These are phyloP conservation scores for Pseudoips prasinana DNA, from an alignment of 2,888 invertebrate genomes.

Conservation along the genomic window DNA sequence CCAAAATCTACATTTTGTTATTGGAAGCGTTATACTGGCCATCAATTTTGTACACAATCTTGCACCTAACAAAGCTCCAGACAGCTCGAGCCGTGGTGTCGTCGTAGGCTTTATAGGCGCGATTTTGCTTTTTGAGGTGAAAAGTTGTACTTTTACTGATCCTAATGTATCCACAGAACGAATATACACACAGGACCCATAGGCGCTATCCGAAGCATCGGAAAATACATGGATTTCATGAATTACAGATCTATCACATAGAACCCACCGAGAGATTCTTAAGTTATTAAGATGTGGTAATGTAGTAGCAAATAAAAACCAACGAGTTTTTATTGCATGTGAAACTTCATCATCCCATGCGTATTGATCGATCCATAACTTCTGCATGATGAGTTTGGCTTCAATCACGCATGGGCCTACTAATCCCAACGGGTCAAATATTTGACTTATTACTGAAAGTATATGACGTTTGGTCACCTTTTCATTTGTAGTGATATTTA, in stretches of 20 bases:
- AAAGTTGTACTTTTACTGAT: not conserved
- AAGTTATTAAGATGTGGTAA: not conserved
- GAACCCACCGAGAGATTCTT: not conserved
- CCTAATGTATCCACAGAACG: not conserved
- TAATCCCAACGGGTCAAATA: constrained; percentile 29
- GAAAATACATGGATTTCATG: not conserved
- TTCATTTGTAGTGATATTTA: constrained; percentile 11
- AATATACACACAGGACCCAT: not conserved
- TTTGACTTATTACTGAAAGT: constrained; percentile 18
- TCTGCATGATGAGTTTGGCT: constrained; percentile 28
- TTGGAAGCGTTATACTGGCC: not conserved
- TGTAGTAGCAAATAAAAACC: constrained; percentile 1
- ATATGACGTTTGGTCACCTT: constrained; percentile 30
- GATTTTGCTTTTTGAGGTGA: not conserved
- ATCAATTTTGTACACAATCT: constrained; percentile 7
- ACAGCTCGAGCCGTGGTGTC: not conserved
- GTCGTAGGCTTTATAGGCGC: constrained; percentile 1
- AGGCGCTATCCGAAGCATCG: not conserved
- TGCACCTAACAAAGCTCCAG: constrained; percentile 8
- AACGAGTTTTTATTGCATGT: constrained; percentile 3
- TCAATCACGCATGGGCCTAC: constrained; percentile 25
- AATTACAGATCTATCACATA: not conserved
- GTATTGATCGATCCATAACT: constrained; percentile 25
- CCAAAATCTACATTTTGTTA: not conserved
- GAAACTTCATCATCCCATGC: constrained; percentile 29